A percentile compares a stretch with the other conserved stretches of the same genome.
phyloP scores from a whole-genome alignment of 2,113 vertebrate species.

The Butastur rufipennis region DNA sequence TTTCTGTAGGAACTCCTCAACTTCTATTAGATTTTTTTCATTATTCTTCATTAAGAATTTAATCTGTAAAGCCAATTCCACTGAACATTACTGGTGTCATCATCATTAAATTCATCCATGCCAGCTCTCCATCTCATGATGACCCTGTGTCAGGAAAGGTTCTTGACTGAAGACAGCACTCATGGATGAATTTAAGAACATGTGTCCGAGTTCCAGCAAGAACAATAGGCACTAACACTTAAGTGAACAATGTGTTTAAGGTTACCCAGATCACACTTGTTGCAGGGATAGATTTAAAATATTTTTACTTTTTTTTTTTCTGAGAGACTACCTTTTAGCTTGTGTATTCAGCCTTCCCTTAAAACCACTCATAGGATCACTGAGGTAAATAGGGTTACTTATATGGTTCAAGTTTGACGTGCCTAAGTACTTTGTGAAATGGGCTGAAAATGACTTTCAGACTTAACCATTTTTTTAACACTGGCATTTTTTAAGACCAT shows the following conservation, averaged over 20 bases:
- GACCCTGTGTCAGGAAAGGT: neutral
- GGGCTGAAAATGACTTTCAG: neutral
- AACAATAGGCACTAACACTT: neutral
- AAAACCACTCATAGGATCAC: neutral
- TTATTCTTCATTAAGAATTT: neutral
- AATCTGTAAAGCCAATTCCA: neutral
- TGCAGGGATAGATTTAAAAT: neutral
- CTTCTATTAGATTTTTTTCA: neutral
- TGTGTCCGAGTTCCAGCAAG: neutral
- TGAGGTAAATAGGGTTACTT: neutral
- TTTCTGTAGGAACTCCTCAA: neutral
- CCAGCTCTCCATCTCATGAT: neutral
- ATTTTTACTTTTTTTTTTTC: neutral
- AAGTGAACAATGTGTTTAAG: neutral
- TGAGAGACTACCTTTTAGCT: neutral
- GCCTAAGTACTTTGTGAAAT: neutral
- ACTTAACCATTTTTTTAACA: neutral
- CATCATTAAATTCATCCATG: neutral
- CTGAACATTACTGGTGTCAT: neutral
- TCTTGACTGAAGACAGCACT: neutral
- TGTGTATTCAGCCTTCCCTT: neutral
- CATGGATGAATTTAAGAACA: neutral
- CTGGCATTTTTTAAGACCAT: neutral
- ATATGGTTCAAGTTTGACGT: fast-evolving
- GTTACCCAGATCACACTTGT: neutral